phyloP scores from a whole-genome alignment of 2,888 invertebrate genomes.

The Drosophila birchii region DNA sequence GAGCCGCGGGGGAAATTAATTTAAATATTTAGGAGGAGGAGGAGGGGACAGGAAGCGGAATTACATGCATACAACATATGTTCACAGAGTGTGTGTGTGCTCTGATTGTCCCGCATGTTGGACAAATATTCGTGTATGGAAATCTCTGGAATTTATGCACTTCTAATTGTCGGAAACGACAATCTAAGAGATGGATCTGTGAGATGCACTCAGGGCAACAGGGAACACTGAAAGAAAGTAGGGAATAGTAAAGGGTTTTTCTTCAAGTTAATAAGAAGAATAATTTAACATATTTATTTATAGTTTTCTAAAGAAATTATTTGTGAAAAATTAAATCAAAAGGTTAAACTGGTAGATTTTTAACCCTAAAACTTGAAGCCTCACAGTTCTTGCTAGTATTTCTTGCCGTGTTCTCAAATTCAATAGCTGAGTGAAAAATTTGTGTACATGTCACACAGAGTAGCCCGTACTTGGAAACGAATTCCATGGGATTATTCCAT shows the following conservation, averaged over 20 bases:
- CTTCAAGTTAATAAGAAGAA: background rate
- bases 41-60: slow-evolving; percentile 8
- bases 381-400: background rate
- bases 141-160: slow-evolving; percentile 26
- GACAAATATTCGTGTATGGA: slow-evolving; percentile 15
- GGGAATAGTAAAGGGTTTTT: too few relatives aligned
- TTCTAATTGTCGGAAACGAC: slow-evolving; percentile 31
- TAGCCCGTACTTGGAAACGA: slow-evolving; percentile 14
- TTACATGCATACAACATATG: slow-evolving; percentile 1
- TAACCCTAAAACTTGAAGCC: too few relatives aligned
- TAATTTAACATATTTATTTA: background rate
- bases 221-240: background rate
- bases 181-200: slow-evolving; percentile 2
- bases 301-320: background rate
- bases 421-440: slow-evolving; percentile 8
- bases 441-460: slow-evolving; percentile 8
- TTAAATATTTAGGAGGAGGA: background rate
- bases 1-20: background rate
- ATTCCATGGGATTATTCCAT: slow-evolving; percentile 29
- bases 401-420: background rate
- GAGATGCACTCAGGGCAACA: background rate
- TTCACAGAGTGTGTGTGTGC: background rate
- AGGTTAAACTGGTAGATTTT: too few relatives aligned
- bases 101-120: slow-evolving; percentile 7
- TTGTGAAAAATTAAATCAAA: too few relatives aligned